Conservation (phyloP, 2,888 invertebrate genomes). For the Drosophila subquinaria region DNA sequence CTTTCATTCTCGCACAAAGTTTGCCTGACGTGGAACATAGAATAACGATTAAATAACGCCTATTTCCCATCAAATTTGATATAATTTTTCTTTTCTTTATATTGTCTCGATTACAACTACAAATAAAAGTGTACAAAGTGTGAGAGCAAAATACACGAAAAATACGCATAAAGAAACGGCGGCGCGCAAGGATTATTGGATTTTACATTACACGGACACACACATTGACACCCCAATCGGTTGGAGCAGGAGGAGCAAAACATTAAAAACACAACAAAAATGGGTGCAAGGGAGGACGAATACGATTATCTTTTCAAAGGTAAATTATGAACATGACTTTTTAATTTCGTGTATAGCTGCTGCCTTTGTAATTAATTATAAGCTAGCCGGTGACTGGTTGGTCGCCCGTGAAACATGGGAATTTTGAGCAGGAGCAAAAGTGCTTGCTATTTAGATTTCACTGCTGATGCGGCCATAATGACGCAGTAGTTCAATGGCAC, state of each 20-base stretch:
- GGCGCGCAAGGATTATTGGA: conserved; percentile 78
- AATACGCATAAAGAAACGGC: conserved; percentile 68
- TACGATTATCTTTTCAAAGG: conserved; percentile 99
- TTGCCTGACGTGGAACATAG: conserved; percentile 16
- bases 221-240: conserved; percentile 42
- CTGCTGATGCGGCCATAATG: conserved; percentile 46
- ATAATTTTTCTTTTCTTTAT: conserved; percentile 77
- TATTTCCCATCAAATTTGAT: conserved; percentile 56
- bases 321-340: conserved; percentile 85
- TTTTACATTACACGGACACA: conserved; percentile 62
- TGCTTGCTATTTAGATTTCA: conserved; percentile 19
- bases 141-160: conserved; percentile 68
- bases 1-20: conserved; percentile 28
- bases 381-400: conserved; percentile 30
- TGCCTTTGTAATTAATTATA: conserved; percentile 36
- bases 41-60: conserved; percentile 42
- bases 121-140: conserved; percentile 76
- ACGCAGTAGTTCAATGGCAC: conserved; percentile 72
- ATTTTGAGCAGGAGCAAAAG: conserved; percentile 32
- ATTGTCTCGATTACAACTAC: conserved; percentile 73
- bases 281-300: conserved; percentile 99
- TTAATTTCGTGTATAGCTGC: conserved; percentile 22
- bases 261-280: conserved; percentile 85
- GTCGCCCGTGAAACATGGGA: conserved; percentile 11
- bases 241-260: conserved; percentile 55